Conservation (phyloP, 2,888 invertebrate genomes). For the Prosopocoilus inquinatus region DNA sequence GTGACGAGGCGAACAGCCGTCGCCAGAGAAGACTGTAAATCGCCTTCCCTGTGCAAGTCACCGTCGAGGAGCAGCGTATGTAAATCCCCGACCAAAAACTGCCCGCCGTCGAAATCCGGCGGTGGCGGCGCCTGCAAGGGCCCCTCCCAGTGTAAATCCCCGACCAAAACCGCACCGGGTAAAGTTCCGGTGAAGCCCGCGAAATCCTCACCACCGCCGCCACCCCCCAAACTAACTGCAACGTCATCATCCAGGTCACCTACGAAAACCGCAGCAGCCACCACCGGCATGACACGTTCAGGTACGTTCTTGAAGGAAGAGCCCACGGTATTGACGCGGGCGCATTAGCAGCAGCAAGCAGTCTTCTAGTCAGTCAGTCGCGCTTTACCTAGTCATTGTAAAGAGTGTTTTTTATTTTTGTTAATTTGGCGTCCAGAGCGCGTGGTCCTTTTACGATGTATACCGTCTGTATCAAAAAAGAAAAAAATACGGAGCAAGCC, state of each 20-base stretch:
- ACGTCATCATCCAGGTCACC: constrained; percentile 12
- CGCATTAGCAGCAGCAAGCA: constrained; percentile 8
- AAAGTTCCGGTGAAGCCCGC: constrained; percentile 21
- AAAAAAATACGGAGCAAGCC: too few species aligned
- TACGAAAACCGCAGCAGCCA: constrained; percentile 12
- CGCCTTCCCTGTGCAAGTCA: constrained; percentile 18
- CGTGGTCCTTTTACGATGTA: background rate
- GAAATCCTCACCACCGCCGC: constrained; percentile 4
- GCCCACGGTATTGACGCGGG: constrained; percentile 57
- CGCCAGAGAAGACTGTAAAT: constrained; percentile 13
- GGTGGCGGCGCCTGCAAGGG: constrained; percentile 6
- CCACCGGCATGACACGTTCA: constrained; percentile 57
- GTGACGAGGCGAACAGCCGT: constrained; percentile 12
- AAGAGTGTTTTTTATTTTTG: background rate
- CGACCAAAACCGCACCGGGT: constrained; percentile 16
- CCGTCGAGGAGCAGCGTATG: constrained; percentile 12
- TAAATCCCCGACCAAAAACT: constrained; percentile 13
- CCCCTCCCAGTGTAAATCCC: constrained; percentile 19
- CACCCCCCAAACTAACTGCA: constrained; percentile 3
- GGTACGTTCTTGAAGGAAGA: constrained; percentile 76
- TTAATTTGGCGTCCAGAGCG: background rate
- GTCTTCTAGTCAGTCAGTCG: constrained; percentile 12
- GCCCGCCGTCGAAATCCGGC: constrained; percentile 12
- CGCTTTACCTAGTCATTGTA: constrained; percentile 15
- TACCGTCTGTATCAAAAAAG: too few species aligned